Evolutionary conservation across 1,140 invertebrate genomes (phyloP), one percentile per base, ranked within the genome.

Genomic region (Chrysomallon squamiferum): DNA sequence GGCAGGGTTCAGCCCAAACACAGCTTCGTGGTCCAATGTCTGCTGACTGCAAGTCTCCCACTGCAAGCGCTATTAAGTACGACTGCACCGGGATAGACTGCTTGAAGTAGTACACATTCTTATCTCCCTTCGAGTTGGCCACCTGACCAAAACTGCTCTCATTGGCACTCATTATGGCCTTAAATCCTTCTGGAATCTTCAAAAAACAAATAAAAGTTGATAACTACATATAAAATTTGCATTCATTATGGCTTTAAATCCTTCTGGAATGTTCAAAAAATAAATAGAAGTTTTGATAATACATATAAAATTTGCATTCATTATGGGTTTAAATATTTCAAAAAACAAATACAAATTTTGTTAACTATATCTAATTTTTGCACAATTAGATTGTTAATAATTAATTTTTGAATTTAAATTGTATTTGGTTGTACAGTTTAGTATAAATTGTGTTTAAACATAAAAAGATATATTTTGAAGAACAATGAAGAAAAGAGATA

Each of bases 121-220:
- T 59, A 88, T 89, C 38, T 90, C 89, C 90, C 90, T 71, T 47
- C 79, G 80, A 45, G 60, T 70, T 72, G 25, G 64, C 52, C 45
- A 66, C 57, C 13, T 66, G 38, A 20, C 71, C 73, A 43, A 62
- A 56, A 18, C 60, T 61, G 9, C 68, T 72, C 13, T 69, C 47
- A 32, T 95, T 79, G 4, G 94, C 95, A 79, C 94, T 95, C 94
- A 97, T 96, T 4, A 97, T 83, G 7, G 93, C 93, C 3, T 90
- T 92, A 41, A 95, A 87, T 61, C 74, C 71, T 62, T 74, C 49
- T 41, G 74, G 69, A 11, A 73, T 72, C 72, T 74, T 62, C 29
- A 57, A 58, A 22, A 63, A n/a, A n/a, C n/a, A n/a, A n/a, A n/a
- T n/a, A n/a, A n/a, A n/a, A n/a, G n/a, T n/a, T 66, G 38, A 20